Evolutionary conservation across 2,797 vertebrate species (phyloP).

Genomic region (Chaetodon trifasciatus): DNA sequence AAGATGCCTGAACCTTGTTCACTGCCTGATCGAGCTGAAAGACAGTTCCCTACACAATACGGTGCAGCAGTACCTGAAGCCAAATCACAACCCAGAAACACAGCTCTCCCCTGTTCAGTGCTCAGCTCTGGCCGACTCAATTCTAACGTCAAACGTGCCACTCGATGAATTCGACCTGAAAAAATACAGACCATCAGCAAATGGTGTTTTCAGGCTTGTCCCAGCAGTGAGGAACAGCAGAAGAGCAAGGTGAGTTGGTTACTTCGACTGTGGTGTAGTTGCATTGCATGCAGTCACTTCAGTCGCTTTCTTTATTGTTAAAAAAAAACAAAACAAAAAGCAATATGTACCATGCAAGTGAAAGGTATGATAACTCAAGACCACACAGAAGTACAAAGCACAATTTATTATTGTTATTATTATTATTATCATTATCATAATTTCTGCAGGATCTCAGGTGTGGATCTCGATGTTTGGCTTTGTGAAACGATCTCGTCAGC

Average conservation of each 20-base stretch:
- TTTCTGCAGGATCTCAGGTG: conserved; percentile 37
- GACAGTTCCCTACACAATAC: conserved; percentile 36
- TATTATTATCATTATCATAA: neutral
- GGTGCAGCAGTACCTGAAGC: conserved; percentile 20
- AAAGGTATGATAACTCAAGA: neutral
- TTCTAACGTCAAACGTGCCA: conserved; percentile 42
- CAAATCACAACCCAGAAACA: conserved; percentile 19
- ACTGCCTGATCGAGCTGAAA: conserved; percentile 54
- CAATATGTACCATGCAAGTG: neutral
- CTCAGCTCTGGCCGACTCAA: conserved; percentile 49
- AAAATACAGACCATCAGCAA: conserved; percentile 49
- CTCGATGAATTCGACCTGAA: conserved; percentile 53
- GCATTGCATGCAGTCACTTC: neutral
- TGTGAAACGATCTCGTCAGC: conserved; percentile 41
- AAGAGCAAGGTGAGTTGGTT: conserved; percentile 35
- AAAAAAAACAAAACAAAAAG: neutral
- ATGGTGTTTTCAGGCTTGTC: conserved; percentile 37
- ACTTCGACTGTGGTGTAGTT: neutral
- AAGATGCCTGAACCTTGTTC: conserved; percentile 56
- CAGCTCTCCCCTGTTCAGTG: conserved; percentile 43
- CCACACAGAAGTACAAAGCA: too few species aligned
- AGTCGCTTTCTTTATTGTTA: neutral
- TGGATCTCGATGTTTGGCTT: accelerated
- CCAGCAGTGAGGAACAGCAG: conserved; percentile 57
- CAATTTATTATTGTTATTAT: too few species aligned